Conservation (phyloP, 2,888 invertebrate genomes). For the Amiota minor region DNA sequence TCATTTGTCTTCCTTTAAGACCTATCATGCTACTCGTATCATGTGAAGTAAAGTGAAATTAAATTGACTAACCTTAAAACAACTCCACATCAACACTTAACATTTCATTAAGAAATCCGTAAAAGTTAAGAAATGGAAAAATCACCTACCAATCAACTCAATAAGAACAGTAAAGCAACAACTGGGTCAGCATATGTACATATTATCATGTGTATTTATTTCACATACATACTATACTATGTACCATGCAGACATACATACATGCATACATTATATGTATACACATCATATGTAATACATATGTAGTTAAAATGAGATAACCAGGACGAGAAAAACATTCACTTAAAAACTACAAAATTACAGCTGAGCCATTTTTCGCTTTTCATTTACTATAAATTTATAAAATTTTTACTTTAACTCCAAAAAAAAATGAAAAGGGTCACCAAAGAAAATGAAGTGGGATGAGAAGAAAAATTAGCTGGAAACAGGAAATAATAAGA, state of each 20-base stretch:
- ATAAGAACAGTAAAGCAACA: conserved; percentile 1
- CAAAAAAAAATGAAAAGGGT: not conserved
- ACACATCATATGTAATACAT: no score
- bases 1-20: no score
- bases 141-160: conserved; percentile 6
- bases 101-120: conserved; percentile 24
- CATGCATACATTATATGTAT: not conserved
- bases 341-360: conserved; percentile 22
- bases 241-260: not conserved
- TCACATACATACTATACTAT: no score
- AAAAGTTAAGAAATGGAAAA: conserved; percentile 18
- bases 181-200: conserved; percentile 22
- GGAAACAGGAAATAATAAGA: no score
- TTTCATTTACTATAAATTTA: conserved; percentile 21
- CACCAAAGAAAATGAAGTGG: no score
- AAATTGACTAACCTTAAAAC: no score
- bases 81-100: not conserved
- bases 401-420: conserved; percentile 12
- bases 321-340: not conserved
- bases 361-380: conserved; percentile 27
- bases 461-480: no score
- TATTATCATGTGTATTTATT: not conserved
- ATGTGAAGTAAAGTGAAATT: no score
- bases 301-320: not conserved
- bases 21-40: no score